Percentiles rank a stretch among this genome's conserved stretches.
phyloP scores from a whole-genome alignment of 30 jellyfish, hydroid and myxozoan genomes.

The Turritopsis rubra region DNA sequence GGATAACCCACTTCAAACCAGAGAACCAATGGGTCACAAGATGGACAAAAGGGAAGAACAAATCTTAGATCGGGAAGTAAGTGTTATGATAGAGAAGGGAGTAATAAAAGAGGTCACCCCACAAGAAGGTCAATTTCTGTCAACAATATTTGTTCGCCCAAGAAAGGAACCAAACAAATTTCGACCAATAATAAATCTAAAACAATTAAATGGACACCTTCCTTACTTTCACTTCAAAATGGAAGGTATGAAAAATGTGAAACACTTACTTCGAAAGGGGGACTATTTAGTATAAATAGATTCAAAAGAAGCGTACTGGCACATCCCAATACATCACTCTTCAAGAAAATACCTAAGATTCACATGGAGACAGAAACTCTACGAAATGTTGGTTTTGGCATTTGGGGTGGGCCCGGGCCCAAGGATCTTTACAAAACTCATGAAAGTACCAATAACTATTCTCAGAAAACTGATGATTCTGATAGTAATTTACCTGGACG shows the following conservation, averaged over 20 bases:
- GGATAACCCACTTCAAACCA: neutral
- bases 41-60: neutral
- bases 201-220: neutral
- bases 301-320: no score
- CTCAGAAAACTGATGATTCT: no score
- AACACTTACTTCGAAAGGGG: no score
- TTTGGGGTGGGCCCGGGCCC: conserved; percentile 16
- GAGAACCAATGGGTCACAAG: neutral
- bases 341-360: conserved; percentile 5
- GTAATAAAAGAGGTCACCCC: neutral
- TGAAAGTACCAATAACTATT: no score
- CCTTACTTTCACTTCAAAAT: neutral
- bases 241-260: no score
- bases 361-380: neutral
- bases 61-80: neutral
- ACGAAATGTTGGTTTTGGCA: no score
- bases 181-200: conserved; percentile 9
- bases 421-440: no score
- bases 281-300: no score
- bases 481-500: no score
- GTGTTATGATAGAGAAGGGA: neutral
- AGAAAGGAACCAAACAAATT: neutral
- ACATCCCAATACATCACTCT: neutral
- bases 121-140: neutral
- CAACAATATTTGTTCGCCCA: conserved; percentile 16